Base-by-base conservation (phyloP, 2,797 vertebrate genomes). In the Macropodus opercularis region DNA sequence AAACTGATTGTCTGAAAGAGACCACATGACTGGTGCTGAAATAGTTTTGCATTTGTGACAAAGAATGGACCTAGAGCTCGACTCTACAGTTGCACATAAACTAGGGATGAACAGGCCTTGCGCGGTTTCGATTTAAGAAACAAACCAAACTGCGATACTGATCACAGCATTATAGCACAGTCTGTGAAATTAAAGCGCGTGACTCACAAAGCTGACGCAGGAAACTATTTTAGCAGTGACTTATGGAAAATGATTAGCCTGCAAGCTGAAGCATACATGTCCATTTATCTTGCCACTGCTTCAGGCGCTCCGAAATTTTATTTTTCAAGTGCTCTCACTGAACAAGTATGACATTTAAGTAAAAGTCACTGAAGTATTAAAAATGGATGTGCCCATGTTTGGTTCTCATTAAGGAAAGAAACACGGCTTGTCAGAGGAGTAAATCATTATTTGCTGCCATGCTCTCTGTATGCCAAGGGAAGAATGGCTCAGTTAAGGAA, bases 301-400 rank as follows among this genome's bases (percentile, higher is more conserved):
- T 44, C 24, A 0, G 46, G 24, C 23, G 4, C 39, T 63, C 19
- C 40, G n/a, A 49, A 26, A 44, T 75, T 57, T 55, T 52, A 57
- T 66, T 70, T 59, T 32, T 4, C 63, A 22, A 6, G n/a, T 0
- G 35, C 63, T 65, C 57, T 69, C 39, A 18, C 39, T 17, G 13
- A 56, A 59, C 58, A 64, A 76, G 52, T 52, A 42, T 79, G 83
- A 77, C 79, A 85, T 89, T 87, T 79, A 77, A 66, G 59, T 53
- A 71, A 78, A 86, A 85, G 78, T 72, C 74, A 69, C 14, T 78
- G 41, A 65, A 77, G 82, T 67, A 78, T 78, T 71, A 70, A 83
- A 80, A 82, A 86, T 77, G 51, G 42, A 76, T 50, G 73, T 19
- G 56, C 7, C 40, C 23, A 18, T 59, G 63, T 73, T 69, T 51